These are phyloP conservation scores for Malacosoma neustria DNA, from an alignment of 2,888 invertebrate genomes.

Conservation along the genomic window DNA sequence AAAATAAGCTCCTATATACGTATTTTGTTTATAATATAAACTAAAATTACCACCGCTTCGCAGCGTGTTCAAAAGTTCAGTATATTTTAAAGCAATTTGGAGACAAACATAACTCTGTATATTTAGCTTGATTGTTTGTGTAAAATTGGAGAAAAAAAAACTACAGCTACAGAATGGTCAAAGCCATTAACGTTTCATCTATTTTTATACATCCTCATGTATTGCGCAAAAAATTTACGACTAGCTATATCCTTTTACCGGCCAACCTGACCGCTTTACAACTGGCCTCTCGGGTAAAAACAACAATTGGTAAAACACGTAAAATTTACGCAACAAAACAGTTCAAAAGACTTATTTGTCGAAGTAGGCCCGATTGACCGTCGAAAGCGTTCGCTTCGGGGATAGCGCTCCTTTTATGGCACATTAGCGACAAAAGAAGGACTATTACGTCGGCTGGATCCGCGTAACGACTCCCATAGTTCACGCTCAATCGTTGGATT, in stretches of 20 bases:
- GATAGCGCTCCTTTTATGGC: constrained; percentile 42
- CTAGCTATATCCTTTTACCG: neutral
- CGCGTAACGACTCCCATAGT: constrained; percentile 57
- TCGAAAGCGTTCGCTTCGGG: constrained; percentile 28
- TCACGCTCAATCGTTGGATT: constrained; percentile 62
- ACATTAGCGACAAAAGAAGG: constrained; percentile 58
- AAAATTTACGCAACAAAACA: constrained; percentile 16
- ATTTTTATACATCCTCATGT: neutral
- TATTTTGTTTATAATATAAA: too few species aligned
- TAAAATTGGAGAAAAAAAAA: too few species aligned
- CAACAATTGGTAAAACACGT: neutral
- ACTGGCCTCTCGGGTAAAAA: neutral
- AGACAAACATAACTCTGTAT: too few species aligned
- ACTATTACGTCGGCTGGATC: constrained; percentile 47
- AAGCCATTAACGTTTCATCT: too few species aligned
- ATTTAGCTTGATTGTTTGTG: too few species aligned
- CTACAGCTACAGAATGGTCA: too few species aligned
- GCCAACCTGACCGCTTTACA: neutral
- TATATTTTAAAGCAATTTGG: too few species aligned
- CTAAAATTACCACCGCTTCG: too few species aligned
- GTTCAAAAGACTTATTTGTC: constrained; percentile 9
- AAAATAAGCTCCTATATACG: too few species aligned
- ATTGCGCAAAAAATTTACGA: neutral
- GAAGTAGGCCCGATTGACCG: constrained; percentile 21
- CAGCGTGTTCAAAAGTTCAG: too few species aligned